Percentiles rank a stretch among this genome's conserved stretches.
phyloP scores from a whole-genome alignment of 2,797 vertebrate species.

The Artibeus lituratus region DNA sequence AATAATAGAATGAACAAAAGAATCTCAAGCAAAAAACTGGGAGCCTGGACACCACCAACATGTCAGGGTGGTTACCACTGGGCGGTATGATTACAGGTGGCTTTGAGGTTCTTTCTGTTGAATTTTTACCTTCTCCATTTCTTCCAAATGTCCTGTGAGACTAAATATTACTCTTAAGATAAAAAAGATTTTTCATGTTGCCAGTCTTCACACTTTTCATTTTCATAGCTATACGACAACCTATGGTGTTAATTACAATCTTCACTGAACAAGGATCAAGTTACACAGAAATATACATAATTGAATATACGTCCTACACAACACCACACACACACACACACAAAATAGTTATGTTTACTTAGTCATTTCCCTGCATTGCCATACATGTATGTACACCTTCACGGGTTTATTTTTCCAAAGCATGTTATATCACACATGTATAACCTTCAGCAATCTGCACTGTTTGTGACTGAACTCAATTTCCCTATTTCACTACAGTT shows the following conservation, averaged over 20 bases:
- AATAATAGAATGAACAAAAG: background rate
- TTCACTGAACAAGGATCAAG: background rate
- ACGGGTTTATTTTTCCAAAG: background rate
- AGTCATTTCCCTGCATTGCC: background rate
- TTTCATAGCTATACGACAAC: background rate
- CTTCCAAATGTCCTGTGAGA: constrained; percentile 7
- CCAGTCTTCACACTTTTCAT: background rate
- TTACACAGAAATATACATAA: background rate
- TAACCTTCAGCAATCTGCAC: background rate
- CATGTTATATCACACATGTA: background rate
- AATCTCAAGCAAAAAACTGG: background rate
- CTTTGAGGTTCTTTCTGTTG: background rate
- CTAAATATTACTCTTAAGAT: background rate
- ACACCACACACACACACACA: background rate
- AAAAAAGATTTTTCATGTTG: background rate
- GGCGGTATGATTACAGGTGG: background rate
- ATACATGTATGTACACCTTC: background rate
- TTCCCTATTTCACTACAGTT: background rate
- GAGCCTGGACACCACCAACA: background rate
- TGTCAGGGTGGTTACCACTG: background rate
- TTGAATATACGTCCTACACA: background rate
- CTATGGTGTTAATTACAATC: background rate
- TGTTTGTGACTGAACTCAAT: background rate
- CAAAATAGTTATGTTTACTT: background rate
- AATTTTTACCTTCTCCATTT: background rate